phyloP scores from a whole-genome alignment of 2,797 vertebrate genomes.

The Cygnus olor region DNA sequence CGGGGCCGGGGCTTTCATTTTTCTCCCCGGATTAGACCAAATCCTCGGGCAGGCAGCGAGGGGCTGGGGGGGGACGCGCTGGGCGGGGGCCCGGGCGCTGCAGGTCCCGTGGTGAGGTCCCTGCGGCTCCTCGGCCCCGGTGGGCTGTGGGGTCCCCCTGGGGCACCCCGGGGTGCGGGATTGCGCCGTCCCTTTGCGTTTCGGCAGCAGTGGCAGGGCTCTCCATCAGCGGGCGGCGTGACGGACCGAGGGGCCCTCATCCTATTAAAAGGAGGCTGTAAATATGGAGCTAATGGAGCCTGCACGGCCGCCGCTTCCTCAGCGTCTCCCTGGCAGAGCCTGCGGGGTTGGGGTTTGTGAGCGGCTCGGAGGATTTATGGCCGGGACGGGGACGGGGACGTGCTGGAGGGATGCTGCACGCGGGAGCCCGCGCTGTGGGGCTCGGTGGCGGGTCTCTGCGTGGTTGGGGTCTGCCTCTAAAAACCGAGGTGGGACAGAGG shows the following conservation, averaged over 20 bases:
- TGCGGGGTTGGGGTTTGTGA: background rate
- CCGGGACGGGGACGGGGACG: fast-evolving
- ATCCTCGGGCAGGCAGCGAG: background rate
- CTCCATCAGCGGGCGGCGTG: background rate
- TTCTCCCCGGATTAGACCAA: constrained; percentile 30
- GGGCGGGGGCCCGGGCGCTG: too few relatives aligned
- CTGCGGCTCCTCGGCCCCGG: too few relatives aligned
- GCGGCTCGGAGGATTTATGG: background rate
- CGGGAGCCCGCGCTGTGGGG: background rate
- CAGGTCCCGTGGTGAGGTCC: too few relatives aligned
- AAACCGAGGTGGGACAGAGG: fast-evolving
- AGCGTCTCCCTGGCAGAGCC: background rate
- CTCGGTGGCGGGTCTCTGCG: background rate
- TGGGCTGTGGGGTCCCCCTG: too few relatives aligned
- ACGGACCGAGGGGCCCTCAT: background rate
- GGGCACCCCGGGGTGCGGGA: too few relatives aligned
- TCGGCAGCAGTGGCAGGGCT: background rate
- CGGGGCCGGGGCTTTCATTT: background rate
- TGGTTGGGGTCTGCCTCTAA: fast-evolving
- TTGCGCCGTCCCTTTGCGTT: background rate
- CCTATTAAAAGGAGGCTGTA: background rate
- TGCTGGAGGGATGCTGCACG: background rate
- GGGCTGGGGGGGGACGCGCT: background rate
- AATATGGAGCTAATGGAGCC: constrained; percentile 31
- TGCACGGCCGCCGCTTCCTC: background rate